These are phyloP conservation scores for Agrilus biguttatus DNA, from an alignment of 2,888 invertebrate genomes.

Conservation along the genomic window DNA sequence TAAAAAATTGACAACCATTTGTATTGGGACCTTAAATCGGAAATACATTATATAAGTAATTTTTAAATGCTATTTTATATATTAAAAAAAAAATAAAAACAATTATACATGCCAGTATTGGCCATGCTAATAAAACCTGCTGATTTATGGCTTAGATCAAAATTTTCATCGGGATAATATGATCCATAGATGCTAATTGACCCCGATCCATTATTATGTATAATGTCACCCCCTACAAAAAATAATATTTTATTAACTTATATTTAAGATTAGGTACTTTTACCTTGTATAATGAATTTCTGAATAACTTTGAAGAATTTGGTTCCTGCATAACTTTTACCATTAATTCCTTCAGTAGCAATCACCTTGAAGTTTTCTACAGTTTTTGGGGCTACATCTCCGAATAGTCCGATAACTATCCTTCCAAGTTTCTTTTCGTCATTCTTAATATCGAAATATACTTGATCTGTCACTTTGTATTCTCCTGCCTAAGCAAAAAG, in stretches of 20 bases:
- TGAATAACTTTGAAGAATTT: conserved; percentile 75
- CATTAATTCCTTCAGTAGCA: conserved; percentile 59
- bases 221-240: conserved; percentile 65
- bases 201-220: conserved; percentile 68
- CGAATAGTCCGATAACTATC: conserved; percentile 80
- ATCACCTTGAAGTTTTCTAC: conserved; percentile 77
- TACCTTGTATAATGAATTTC: conserved; percentile 87
- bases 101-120: conserved; percentile 45
- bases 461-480: conserved; percentile 62
- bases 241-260: neutral
- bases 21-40: conserved; percentile 52
- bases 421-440: conserved; percentile 58
- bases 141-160: conserved; percentile 61
- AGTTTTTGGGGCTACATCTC: conserved; percentile 71
- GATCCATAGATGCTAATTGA: conserved; percentile 76
- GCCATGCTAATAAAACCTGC: conserved; percentile 89
- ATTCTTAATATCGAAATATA: conserved; percentile 67
- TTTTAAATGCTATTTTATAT: too few species aligned
- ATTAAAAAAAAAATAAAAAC: conserved; percentile 2
- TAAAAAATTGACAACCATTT: conserved; percentile 93
- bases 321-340: conserved; percentile 63
- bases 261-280: neutral
- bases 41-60: conserved; percentile 1
- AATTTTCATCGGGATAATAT: conserved; percentile 76
- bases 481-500: conserved; percentile 36